Conservation (phyloP, 37 sponge, comb jelly and placozoan species). For the Halisarca cf. caerulea region DNA sequence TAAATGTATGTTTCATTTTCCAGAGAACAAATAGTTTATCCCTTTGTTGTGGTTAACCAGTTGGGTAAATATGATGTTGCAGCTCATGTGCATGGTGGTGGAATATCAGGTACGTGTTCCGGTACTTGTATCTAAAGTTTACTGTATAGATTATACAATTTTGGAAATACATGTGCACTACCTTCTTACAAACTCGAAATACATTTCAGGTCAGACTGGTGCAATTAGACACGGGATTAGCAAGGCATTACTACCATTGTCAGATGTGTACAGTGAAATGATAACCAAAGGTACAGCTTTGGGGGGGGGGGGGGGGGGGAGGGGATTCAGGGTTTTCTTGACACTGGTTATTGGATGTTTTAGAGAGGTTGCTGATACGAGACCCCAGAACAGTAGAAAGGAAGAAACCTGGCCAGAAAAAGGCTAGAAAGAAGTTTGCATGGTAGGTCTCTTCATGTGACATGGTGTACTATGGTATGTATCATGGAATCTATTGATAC, state of each 20-base stretch:
- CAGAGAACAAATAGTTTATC: slow-evolving; percentile 76
- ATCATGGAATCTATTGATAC: too few relatives aligned
- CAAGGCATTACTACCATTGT: slow-evolving; percentile 57
- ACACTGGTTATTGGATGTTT: too few relatives aligned
- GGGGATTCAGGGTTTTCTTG: too few relatives aligned
- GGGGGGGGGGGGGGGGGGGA: slow-evolving; percentile 3
- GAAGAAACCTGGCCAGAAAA: slow-evolving; percentile 92
- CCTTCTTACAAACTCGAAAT: too few relatives aligned
- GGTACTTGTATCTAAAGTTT: too few relatives aligned
- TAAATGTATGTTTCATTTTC: too few relatives aligned
- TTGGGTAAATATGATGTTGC: slow-evolving; percentile 52
- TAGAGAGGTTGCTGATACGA: slow-evolving; percentile 56
- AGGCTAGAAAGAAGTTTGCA: slow-evolving; percentile 88
- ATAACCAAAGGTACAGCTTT: not conserved
- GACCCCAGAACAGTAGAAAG: slow-evolving; percentile 79
- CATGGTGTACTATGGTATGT: too few relatives aligned
- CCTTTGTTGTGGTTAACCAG: slow-evolving; percentile 34
- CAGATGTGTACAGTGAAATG: not conserved
- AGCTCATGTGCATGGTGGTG: slow-evolving; percentile 66
- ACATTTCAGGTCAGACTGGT: slow-evolving; percentile 78
- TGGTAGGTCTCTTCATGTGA: slow-evolving; percentile 52
- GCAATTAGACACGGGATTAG: slow-evolving; percentile 80
- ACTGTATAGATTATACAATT: too few relatives aligned
- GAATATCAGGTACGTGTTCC: slow-evolving; percentile 68
- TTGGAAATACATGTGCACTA: too few relatives aligned